Base-by-base conservation (phyloP, 92 coral and sea anemone species). In the Epizoanthus rinbou region DNA sequence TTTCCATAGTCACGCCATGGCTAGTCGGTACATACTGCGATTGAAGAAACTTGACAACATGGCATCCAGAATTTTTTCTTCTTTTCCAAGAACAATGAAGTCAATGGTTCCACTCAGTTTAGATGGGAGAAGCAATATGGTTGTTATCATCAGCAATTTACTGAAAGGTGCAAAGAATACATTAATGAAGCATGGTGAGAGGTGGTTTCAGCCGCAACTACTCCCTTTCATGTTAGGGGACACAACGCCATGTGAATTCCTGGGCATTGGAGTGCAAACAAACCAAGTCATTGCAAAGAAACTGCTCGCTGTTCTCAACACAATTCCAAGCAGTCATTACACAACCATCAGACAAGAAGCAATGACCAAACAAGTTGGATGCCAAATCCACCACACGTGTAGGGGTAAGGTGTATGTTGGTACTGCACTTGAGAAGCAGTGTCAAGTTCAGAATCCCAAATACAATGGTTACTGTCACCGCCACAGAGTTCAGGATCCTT, bases 171-270 rank as follows among this genome's bases (percentile, higher is more conserved):
- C 81, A 1, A 76, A 57, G 67, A 19, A 76, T 7, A 76, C 81
- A 53, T 18, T 58, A 67, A 25, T 76, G 53, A 59, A 76, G 66
- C 81, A 76, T 76, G 81, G 81, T 4, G 17, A 13, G 8, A 76
- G 66, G 47, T 76, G 69, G 81, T 76, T 76, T 76, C 81, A 76
- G 14, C 68, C 81, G 16, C 81, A 76, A 16, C 63, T 28, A 6
- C 57, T 74, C 15, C 80, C 80, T 54, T 74, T 74, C 57, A 74
- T 76, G 57, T 59, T 76, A 31, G 81, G 81, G 63, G 68, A 75
- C 19, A 25, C 59, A 16, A 75, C 80, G 5, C 80, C 39, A 0
- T 76, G 69, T 31, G 69, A 37, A 23, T 76, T 76, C 69, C 81
- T 57, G 23, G 81, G 69, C 10, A 76, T 58, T 8, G 81, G 62